phyloP scores from a whole-genome alignment of 1,140 invertebrate genomes.

The Drosophila paulistorum region DNA sequence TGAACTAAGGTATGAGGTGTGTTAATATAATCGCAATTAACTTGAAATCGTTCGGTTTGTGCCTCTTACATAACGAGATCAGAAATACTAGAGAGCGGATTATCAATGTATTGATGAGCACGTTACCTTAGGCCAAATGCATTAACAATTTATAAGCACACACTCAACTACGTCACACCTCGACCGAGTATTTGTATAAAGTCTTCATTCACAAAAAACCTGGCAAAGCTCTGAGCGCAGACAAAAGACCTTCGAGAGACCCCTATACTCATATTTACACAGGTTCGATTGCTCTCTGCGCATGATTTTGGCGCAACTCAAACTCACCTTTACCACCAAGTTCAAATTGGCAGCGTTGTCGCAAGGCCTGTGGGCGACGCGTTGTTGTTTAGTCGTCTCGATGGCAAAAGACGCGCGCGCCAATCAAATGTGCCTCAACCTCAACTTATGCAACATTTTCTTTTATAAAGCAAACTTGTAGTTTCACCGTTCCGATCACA shows the following conservation, averaged over 20 bases:
- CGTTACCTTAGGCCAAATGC: background rate
- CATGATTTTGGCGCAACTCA: slow-evolving; percentile 57
- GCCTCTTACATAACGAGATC: slow-evolving; percentile 5
- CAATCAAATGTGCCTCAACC: slow-evolving; percentile 74
- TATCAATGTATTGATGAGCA: background rate
- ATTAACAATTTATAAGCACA: slow-evolving; percentile 13
- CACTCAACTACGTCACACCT: slow-evolving; percentile 34
- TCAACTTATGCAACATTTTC: slow-evolving; percentile 75
- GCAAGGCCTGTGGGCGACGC: slow-evolving; percentile 15
- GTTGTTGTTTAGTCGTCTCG: slow-evolving; percentile 44
- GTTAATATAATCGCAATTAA: slow-evolving; percentile 64
- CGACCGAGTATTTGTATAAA: background rate
- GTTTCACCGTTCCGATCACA: slow-evolving; percentile 37
- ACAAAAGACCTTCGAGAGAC: slow-evolving; percentile 10
- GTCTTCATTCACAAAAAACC: slow-evolving; percentile 69
- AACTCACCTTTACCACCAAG: slow-evolving; percentile 73
- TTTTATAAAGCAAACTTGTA: slow-evolving; percentile 8
- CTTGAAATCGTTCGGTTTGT: slow-evolving; percentile 29
- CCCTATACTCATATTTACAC: slow-evolving; percentile 5
- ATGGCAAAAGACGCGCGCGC: slow-evolving; percentile 74
- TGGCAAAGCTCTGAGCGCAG: slow-evolving; percentile 45
- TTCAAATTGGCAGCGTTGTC: slow-evolving; percentile 66
- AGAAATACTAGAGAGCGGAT: background rate
- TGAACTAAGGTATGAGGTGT: slow-evolving; percentile 17
- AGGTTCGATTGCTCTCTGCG: slow-evolving; percentile 39